Evolutionary conservation across 2,888 invertebrate genomes (phyloP).

Genomic region (Pollenia griseotomentosa): DNA sequence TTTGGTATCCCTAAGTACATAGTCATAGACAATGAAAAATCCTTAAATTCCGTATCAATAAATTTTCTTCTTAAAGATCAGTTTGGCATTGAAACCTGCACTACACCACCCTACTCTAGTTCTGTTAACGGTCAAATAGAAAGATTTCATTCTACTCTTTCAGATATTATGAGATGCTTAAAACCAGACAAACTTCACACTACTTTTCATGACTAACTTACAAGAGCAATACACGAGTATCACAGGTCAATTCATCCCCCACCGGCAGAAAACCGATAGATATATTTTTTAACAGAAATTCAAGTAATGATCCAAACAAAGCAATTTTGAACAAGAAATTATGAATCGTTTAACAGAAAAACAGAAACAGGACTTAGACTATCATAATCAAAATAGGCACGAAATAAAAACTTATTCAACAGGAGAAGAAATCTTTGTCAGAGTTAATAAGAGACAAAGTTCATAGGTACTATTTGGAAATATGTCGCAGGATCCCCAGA

Average conservation of each 20-base stretch:
- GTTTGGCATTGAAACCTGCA: background rate
- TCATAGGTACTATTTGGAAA: slow-evolving; percentile 42
- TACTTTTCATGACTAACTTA: background rate
- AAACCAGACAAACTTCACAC: slow-evolving; percentile 3
- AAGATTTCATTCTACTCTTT: too few relatives aligned
- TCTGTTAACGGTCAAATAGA: background rate
- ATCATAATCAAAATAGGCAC: slow-evolving; percentile 10
- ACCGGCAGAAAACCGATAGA: background rate
- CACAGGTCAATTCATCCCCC: slow-evolving; percentile 6
- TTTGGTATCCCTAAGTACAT: too few relatives aligned
- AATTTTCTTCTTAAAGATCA: slow-evolving; percentile 16
- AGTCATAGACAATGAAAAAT: background rate
- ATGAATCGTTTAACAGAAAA: background rate
- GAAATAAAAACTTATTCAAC: background rate
- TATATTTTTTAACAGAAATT: slow-evolving; percentile 2
- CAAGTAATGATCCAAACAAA: background rate
- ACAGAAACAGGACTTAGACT: slow-evolving; percentile 9
- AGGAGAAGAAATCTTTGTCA: slow-evolving; percentile 1
- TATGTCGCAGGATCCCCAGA: slow-evolving; percentile 33
- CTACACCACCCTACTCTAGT: slow-evolving; percentile 15
- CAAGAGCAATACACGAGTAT: slow-evolving; percentile 1
- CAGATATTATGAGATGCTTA: background rate
- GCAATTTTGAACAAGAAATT: slow-evolving; percentile 9
- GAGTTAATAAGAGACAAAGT: background rate
- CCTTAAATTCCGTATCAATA: slow-evolving; percentile 5